Conservation (phyloP, 1,140 invertebrate species). For the Megathymus violae region DNA sequence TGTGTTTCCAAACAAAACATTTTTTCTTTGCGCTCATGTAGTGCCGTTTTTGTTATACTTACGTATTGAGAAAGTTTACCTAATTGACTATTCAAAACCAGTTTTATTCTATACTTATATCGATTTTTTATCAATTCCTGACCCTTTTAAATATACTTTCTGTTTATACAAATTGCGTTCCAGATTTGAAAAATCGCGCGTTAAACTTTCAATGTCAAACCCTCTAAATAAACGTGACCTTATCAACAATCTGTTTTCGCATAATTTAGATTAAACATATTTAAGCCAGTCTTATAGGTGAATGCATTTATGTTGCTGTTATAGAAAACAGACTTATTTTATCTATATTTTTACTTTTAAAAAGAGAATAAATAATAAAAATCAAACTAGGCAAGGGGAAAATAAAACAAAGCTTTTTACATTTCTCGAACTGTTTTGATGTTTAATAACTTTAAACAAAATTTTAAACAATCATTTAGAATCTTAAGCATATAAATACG, state of each 20-base stretch:
- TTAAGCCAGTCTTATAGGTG: background rate
- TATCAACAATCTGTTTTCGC: conserved; percentile 17
- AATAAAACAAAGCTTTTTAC: conserved; percentile 78
- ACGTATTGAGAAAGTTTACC: conserved; percentile 12
- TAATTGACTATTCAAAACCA: background rate
- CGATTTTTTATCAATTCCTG: background rate
- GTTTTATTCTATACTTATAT: background rate
- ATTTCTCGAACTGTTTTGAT: conserved; percentile 87
- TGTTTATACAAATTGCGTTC: background rate
- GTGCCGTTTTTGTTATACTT: conserved; percentile 6
- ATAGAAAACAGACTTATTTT: no score
- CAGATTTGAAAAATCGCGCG: conserved; percentile 11
- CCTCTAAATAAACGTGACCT: conserved; percentile 22
- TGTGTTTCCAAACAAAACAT: conserved; percentile 86
- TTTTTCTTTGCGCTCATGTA: conserved; percentile 65
- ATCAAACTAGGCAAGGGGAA: conserved; percentile 25
- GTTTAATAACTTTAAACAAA: conserved; percentile 85
- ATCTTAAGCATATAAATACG: conserved; percentile 87
- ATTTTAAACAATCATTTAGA: conserved; percentile 86
- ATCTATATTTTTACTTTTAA: no score
- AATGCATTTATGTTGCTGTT: no score
- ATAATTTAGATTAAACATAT: conserved; percentile 22
- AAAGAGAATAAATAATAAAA: no score
- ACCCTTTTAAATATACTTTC: background rate
- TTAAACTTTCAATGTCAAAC: conserved; percentile 20